A percentile compares a stretch with the other conserved stretches of the same genome.
Conservation (phyloP, 2,888 invertebrate genomes). For the Drosophila fungiperda region DNA sequence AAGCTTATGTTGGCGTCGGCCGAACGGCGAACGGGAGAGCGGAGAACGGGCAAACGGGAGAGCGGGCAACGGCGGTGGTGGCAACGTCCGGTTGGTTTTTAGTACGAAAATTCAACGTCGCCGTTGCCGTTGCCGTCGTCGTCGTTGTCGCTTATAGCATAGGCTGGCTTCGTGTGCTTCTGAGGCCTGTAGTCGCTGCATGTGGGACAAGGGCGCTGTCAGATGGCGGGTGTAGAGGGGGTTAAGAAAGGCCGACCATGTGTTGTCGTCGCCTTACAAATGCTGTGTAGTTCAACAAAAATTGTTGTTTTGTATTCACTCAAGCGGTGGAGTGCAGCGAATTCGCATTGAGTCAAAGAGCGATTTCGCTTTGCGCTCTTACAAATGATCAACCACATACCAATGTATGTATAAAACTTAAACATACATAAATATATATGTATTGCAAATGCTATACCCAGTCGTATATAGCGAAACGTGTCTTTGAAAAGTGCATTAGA, state of each 20-base stretch:
- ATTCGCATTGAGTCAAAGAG: conserved; percentile 45
- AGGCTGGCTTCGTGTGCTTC: conserved; percentile 62
- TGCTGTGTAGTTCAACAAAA: conserved; percentile 51
- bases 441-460: conserved; percentile 28
- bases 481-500: conserved; percentile 20
- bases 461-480: conserved; percentile 40
- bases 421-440: conserved; percentile 29
- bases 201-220: conserved; percentile 49
- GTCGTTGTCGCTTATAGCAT: conserved; percentile 51
- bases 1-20: conserved; percentile 67
- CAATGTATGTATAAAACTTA: conserved; percentile 7
- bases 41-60: conserved; percentile 26
- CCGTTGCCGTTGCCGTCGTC: conserved; percentile 30
- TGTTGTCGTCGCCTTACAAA: conserved; percentile 60
- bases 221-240: conserved; percentile 30
- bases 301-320: conserved; percentile 28
- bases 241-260: conserved; percentile 59
- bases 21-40: conserved; percentile 19
- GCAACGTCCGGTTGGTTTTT: conserved; percentile 80
- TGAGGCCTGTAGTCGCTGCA: conserved; percentile 57
- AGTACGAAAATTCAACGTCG: conserved; percentile 70
- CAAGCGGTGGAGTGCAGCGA: conserved; percentile 32
- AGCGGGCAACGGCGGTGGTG: conserved; percentile 58
- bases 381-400: conserved; percentile 39
- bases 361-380: conserved; percentile 54